These are phyloP conservation scores for Glaucopsyche alexis DNA, from an alignment of 2,888 invertebrate species.

Conservation along the genomic window DNA sequence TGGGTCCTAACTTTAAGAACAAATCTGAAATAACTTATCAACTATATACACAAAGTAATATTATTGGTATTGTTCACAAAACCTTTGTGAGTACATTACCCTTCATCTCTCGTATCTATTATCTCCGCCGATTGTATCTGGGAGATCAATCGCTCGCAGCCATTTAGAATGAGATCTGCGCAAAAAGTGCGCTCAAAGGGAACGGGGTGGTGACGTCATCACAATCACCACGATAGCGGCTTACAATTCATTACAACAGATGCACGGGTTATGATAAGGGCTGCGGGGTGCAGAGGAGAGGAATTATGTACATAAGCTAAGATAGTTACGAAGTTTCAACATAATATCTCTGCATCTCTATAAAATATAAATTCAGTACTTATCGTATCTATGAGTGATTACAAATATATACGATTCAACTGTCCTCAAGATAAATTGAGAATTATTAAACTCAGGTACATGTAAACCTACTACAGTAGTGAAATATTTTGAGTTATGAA, in stretches of 20 bases:
- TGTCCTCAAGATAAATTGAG: too few species aligned
- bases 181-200: conserved; percentile 10
- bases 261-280: background rate
- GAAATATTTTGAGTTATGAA: too few species aligned
- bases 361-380: too few species aligned
- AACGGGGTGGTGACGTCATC: background rate
- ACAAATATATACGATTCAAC: too few species aligned
- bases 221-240: background rate
- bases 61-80: background rate
- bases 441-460: too few species aligned
- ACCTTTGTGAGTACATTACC: background rate
- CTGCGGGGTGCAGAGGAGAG: background rate
- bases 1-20: too few species aligned
- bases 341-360: too few species aligned
- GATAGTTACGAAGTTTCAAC: too few species aligned
- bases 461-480: too few species aligned
- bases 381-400: too few species aligned
- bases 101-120: background rate
- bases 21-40: too few species aligned
- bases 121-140: conserved; percentile 1
- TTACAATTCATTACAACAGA: conserved; percentile 3
- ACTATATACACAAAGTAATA: background rate
- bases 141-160: conserved; percentile 19
- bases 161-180: background rate
- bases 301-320: background rate